Conservation (phyloP, 2,113 vertebrate species). For the Ptilorrhoa leucosticta region DNA sequence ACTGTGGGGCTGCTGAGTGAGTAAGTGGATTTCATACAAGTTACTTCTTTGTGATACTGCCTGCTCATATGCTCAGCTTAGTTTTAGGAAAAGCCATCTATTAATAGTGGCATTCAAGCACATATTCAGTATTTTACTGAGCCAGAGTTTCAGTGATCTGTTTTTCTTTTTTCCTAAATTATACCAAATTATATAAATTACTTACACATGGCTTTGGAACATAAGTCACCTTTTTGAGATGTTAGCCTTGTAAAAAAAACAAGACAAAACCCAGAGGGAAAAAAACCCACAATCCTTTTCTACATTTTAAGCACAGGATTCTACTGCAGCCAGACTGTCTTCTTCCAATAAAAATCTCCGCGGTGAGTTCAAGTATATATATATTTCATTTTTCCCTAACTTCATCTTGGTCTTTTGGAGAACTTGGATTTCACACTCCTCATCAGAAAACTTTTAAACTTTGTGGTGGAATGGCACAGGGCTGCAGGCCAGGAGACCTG, state of each 20-base stretch:
- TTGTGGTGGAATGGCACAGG: neutral
- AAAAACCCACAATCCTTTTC: neutral
- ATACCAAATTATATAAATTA: neutral
- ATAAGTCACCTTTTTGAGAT: neutral
- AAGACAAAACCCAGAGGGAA: neutral
- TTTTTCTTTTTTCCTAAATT: neutral
- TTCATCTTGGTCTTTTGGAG: neutral
- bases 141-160: neutral
- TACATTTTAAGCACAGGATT: neutral
- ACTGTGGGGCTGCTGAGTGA: neutral
- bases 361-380: neutral
- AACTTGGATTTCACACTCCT: neutral
- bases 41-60: neutral
- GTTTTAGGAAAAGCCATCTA: neutral
- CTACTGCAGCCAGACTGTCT: neutral
- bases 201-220: neutral
- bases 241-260: neutral
- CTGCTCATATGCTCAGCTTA: neutral
- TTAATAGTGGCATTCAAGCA: neutral
- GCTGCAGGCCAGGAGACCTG: neutral
- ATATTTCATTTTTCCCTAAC: neutral
- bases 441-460: neutral
- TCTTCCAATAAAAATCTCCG: neutral
- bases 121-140: neutral
- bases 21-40: neutral